These are phyloP conservation scores for Spatula clypeata DNA, from an alignment of 2,797 vertebrate genomes.

Conservation along the genomic window DNA sequence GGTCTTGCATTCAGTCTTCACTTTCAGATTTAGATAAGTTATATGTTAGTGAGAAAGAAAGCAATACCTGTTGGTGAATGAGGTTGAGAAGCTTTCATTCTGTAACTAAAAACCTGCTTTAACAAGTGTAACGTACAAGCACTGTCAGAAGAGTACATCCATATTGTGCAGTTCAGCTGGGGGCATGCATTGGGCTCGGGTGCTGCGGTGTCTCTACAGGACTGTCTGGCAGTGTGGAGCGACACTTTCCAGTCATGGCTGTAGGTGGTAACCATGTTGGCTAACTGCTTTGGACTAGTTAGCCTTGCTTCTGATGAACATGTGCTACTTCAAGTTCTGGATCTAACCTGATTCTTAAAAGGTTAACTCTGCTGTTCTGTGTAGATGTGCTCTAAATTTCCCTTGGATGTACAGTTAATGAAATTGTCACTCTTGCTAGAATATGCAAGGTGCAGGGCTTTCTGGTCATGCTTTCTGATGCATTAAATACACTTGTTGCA, in stretches of 20 bases:
- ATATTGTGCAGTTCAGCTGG: not conserved
- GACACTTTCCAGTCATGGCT: not conserved
- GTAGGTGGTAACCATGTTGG: not conserved
- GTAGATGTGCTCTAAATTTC: not conserved
- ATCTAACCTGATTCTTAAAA: not conserved
- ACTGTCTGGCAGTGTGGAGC: not conserved
- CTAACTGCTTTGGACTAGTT: not conserved
- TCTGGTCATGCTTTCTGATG: not conserved
- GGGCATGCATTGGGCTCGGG: not conserved
- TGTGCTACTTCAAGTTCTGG: not conserved
- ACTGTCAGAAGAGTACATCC: not conserved
- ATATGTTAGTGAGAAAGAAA: not conserved
- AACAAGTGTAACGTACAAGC: not conserved
- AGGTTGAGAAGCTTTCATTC: not conserved
- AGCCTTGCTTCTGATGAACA: rapidly evolving
- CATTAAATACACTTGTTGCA: not conserved
- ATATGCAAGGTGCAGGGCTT: not conserved
- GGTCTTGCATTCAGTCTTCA: not conserved
- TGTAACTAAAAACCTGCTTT: not conserved
- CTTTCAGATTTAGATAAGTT: not conserved
- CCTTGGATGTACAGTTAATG: not conserved
- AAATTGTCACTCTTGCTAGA: not conserved
- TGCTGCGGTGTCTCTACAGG: not conserved
- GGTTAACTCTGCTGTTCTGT: not conserved
- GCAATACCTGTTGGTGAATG: not conserved